Evolutionary conservation across 2,797 vertebrate species (phyloP).

Genomic region (Ibycter americanus): DNA sequence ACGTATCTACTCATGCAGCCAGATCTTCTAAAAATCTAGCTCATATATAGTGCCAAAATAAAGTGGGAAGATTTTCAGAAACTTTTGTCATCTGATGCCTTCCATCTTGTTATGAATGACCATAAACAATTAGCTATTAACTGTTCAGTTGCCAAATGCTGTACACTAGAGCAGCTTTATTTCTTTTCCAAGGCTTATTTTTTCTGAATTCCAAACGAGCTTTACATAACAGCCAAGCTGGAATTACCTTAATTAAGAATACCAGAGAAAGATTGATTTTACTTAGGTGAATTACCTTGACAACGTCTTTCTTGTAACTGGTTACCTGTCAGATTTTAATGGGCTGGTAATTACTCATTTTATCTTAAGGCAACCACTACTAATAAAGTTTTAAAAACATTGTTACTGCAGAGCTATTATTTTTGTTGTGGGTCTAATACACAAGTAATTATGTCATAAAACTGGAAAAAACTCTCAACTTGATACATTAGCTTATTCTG

Average conservation of each 20-base stretch:
- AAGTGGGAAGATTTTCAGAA: not conserved
- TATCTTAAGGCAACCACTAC: constrained; percentile 39
- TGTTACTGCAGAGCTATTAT: constrained; percentile 13
- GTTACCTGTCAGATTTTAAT: constrained; percentile 44
- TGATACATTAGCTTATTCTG: constrained; percentile 64
- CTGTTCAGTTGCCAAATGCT: not conserved
- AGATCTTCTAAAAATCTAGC: not conserved
- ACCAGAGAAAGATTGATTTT: not conserved
- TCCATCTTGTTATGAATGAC: not conserved
- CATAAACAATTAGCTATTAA: not conserved
- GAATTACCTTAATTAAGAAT: constrained; percentile 1
- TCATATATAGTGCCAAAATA: not conserved
- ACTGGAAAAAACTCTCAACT: not conserved
- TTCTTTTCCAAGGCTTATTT: not conserved
- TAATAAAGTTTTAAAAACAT: constrained; percentile 39
- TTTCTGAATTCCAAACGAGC: not conserved
- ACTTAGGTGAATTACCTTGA: constrained; percentile 1
- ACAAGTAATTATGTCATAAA: constrained; percentile 60
- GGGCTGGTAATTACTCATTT: constrained; percentile 55
- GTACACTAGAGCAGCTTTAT: not conserved
- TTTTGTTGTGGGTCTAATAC: constrained; percentile 10
- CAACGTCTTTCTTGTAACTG: not conserved
- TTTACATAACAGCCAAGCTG: not conserved
- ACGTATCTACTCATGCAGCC: not conserved
- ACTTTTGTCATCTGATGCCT: accelerated